These are phyloP conservation scores for Periparus ater DNA, from an alignment of 2,797 vertebrate genomes.

Conservation along the genomic window DNA sequence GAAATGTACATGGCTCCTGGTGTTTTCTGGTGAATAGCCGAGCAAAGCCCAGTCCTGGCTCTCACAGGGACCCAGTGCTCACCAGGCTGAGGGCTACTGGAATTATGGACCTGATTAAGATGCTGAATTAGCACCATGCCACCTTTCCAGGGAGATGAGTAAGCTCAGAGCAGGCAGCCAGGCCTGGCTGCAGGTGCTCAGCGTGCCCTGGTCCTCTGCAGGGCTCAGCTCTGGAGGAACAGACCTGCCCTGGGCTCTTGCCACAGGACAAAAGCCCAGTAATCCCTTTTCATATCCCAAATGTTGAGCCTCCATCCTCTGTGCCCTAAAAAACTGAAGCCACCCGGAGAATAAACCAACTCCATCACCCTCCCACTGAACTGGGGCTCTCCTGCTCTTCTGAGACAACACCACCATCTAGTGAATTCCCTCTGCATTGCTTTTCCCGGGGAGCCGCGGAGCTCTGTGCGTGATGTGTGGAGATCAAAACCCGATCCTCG, in stretches of 20 bases:
- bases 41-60: background rate
- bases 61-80: background rate
- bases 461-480: fast-evolving
- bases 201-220: background rate
- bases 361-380: background rate
- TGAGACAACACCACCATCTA: slow-evolving; percentile 63
- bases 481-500: background rate
- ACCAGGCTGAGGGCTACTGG: background rate
- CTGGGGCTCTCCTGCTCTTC: background rate
- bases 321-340: background rate
- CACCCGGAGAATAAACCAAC: background rate
- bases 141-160: background rate
- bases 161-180: background rate
- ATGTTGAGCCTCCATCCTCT: background rate
- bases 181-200: background rate
- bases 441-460: background rate
- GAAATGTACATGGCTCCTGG: fast-evolving
- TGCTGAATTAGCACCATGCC: background rate
- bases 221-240: background rate
- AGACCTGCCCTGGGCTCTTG: background rate
- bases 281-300: background rate
- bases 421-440: background rate
- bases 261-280: background rate
- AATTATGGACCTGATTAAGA: background rate
- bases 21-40: background rate